Conservation (phyloP, 2,888 invertebrate species). For the Cephus rjabovi region DNA sequence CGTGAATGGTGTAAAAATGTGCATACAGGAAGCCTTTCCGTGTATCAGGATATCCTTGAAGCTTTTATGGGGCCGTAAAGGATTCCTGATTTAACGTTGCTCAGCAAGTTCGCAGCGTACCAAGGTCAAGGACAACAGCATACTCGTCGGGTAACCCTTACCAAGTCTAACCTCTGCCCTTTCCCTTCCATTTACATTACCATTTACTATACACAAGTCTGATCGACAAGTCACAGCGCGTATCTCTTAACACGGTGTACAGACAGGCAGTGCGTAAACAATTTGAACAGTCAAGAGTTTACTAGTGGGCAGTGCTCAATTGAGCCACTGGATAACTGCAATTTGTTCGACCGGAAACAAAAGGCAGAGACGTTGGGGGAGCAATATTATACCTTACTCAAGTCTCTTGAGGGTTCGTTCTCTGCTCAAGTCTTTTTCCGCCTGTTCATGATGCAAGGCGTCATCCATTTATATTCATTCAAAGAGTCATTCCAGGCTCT, state of each 20-base stretch:
- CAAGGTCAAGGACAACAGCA: not conserved
- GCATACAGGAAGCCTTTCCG: not conserved
- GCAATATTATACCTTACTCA: not conserved
- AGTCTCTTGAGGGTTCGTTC: not conserved
- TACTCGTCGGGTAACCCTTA: not conserved
- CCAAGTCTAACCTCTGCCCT: not conserved
- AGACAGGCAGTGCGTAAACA: not conserved
- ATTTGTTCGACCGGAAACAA: slow-evolving; percentile 11
- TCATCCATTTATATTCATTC: not conserved
- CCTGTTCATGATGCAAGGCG: not conserved
- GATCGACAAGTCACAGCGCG: not conserved
- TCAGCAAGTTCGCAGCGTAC: not conserved
- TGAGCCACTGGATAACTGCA: not conserved
- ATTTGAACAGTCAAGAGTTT: not conserved
- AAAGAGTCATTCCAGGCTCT: not conserved
- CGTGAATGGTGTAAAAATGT: not conserved
- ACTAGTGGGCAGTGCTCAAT: slow-evolving; percentile 1
- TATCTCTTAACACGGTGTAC: not conserved
- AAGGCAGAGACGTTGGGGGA: not conserved
- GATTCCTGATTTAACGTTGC: not conserved
- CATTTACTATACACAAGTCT: not conserved
- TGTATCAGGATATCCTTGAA: not conserved
- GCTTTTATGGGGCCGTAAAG: not conserved
- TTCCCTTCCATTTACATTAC: not conserved
- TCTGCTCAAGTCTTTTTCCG: not conserved